Evolutionary conservation across 2,113 vertebrate species (phyloP).

Genomic region (Parotia lawesii): DNA sequence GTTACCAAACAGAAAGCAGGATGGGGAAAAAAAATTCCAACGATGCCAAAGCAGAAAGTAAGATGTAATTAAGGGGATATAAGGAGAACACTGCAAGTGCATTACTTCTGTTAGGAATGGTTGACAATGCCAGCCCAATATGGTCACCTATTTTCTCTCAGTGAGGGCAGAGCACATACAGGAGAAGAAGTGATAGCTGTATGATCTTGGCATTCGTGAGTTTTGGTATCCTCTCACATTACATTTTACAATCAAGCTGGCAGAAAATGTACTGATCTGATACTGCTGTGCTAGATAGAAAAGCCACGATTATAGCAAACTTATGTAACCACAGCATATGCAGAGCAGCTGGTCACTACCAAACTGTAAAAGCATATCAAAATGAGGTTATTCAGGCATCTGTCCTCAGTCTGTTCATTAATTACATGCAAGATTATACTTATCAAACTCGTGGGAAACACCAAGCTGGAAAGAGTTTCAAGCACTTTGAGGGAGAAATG

Average conservation of each 20-base stretch:
- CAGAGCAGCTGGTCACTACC: slow-evolving; percentile 37
- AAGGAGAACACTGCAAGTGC: not conserved
- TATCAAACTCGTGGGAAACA: not conserved
- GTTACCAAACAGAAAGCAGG: not conserved
- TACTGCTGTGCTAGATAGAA: not conserved
- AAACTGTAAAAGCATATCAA: not conserved
- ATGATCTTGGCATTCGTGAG: not conserved
- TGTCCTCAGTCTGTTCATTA: slow-evolving; percentile 14
- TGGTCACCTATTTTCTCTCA: not conserved
- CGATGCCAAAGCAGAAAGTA: not conserved
- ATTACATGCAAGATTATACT: slow-evolving; percentile 3
- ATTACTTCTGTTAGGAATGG: not conserved
- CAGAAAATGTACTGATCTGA: not conserved
- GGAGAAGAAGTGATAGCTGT: not conserved
- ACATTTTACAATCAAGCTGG: not conserved
- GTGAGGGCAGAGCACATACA: not conserved
- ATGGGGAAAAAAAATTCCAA: not conserved
- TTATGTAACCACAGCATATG: not conserved
- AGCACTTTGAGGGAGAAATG: not conserved
- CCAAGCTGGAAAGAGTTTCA: not conserved
- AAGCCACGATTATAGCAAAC: not conserved
- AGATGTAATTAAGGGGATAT: not conserved
- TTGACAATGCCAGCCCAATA: not conserved
- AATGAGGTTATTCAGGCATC: slow-evolving; percentile 30
- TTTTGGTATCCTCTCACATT: not conserved